Conservation (phyloP, 1,140 invertebrate genomes). For the Magallana angulata region DNA sequence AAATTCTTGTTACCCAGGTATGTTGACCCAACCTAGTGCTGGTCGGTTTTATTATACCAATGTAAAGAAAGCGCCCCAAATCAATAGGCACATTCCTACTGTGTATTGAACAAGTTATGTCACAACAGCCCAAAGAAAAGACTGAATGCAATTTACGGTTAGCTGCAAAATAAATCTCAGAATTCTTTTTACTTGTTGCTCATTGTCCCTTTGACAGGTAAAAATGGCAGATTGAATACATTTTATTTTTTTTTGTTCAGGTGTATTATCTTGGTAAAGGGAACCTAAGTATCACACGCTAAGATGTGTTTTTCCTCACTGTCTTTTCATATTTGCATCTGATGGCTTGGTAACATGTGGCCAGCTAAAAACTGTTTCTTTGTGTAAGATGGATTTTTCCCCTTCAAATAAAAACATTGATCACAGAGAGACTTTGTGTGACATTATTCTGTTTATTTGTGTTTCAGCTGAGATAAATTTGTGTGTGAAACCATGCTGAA, state of each 20-base stretch:
- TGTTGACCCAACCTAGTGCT: slow-evolving; percentile 8
- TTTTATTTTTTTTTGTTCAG: neutral
- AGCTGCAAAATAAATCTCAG: neutral
- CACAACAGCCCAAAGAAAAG: neutral
- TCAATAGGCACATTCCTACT: slow-evolving; percentile 20
- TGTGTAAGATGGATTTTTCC: slow-evolving; percentile 11
- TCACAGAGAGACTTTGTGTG: neutral
- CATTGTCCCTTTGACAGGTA: neutral
- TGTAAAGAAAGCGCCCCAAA: slow-evolving; percentile 9
- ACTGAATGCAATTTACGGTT: neutral
- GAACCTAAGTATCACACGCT: neutral
- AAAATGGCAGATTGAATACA: neutral
- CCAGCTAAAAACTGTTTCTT: neutral
- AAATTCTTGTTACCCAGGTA: slow-evolving; percentile 28
- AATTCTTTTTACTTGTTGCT: too few species aligned
- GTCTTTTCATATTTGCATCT: slow-evolving; percentile 11
- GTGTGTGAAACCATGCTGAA: neutral
- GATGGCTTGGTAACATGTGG: slow-evolving; percentile 11
- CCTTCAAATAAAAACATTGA: neutral
- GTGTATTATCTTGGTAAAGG: neutral
- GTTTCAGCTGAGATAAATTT: neutral
- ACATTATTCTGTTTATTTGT: neutral
- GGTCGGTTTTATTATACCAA: neutral
- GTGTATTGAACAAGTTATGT: slow-evolving; percentile 5
- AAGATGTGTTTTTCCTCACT: neutral